A percentile compares a stretch with the other conserved stretches of the same genome.
Evolutionary conservation across 2,797 vertebrate genomes (phyloP).

Genomic region (Sternotherus odoratus): DNA sequence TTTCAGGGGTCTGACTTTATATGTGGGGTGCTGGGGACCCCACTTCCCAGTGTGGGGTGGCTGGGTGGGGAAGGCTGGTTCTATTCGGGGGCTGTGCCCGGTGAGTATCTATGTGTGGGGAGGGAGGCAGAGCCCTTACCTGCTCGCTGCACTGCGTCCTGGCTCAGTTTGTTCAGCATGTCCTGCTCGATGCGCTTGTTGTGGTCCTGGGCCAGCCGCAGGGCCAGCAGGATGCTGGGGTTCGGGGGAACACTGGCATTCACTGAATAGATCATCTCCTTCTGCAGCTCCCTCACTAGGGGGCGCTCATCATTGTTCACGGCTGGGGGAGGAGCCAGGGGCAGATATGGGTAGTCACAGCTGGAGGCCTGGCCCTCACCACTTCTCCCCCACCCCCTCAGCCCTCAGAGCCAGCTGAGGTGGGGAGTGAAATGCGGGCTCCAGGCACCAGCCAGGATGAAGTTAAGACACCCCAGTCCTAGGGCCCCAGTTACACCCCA

Average conservation of each 20-base stretch:
- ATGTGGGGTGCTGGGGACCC: not conserved
- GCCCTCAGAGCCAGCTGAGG: not conserved
- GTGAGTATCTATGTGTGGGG: not conserved
- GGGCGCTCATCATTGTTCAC: not conserved
- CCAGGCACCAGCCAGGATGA: not conserved
- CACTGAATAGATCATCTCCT: not conserved
- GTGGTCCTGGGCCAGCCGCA: conserved; percentile 28
- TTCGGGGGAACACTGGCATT: not conserved
- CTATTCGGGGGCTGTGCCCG: not conserved
- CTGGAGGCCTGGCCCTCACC: not conserved
- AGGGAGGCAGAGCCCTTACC: not conserved
- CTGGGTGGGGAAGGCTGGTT: not conserved
- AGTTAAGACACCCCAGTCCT: not conserved
- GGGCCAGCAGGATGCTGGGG: conserved; percentile 31
- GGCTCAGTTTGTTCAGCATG: not conserved
- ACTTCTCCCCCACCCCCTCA: not conserved
- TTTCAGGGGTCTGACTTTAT: not conserved
- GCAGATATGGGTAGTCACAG: not conserved
- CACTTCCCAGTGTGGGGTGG: not conserved
- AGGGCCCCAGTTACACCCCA: not conserved
- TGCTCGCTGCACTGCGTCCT: not conserved
- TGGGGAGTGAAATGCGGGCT: not conserved
- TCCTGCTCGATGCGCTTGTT: not conserved
- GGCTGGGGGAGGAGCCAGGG: conserved; percentile 6
- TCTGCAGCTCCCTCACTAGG: not conserved